Evolutionary conservation across 2,113 vertebrate genomes (phyloP), one percentile per base, ranked within the genome.

Genomic region (Tetrax tetrax): DNA sequence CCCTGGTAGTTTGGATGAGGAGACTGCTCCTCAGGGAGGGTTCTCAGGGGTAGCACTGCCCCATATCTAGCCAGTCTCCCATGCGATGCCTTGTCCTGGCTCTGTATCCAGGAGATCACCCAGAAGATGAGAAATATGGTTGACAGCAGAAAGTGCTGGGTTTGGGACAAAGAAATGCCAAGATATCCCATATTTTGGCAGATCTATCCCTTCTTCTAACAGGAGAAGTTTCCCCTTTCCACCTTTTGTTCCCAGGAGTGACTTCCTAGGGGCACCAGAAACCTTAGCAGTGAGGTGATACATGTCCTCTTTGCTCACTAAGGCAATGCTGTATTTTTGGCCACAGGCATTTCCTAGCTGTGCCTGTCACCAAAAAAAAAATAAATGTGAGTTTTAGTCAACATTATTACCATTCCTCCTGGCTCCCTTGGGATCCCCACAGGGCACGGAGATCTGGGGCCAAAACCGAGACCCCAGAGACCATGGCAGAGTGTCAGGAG

Each of bases 311-410:
- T 38, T 68, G 21, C 72, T 83, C 63, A 45, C 31, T 35, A 13
- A 86, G 24, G n/a, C 56, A 56, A 43, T 20, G 33, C 9, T 43
- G 33, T 8, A 6, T 0, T 57, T 94, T 61, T 28, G 33, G 54
- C 29, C 43, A 21, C 1, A 17, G 38, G 47, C 18, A 24, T 20
- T 25, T 65, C 25, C 33, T 6, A 24, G 16, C 54, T 37, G 6
- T 1, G 2, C 23, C 33, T 3, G 3, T 12, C n/a, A 75, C 8
- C 7, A 76, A 47, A 94, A 78, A 27, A 43, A 43, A 43, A 41
- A 41, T 38, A 38, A 12, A 22, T 0, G 0, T 2, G n/a, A 45
- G 29, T 25, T 92, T 50, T 59, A 35, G 14, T 35, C 37, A 33
- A 47, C 7, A 22, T 7, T 6, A 10, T 16, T 17, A 37, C 29